Conservation (phyloP, 1,140 invertebrate species). For the Tetramorium parvispinum region DNA sequence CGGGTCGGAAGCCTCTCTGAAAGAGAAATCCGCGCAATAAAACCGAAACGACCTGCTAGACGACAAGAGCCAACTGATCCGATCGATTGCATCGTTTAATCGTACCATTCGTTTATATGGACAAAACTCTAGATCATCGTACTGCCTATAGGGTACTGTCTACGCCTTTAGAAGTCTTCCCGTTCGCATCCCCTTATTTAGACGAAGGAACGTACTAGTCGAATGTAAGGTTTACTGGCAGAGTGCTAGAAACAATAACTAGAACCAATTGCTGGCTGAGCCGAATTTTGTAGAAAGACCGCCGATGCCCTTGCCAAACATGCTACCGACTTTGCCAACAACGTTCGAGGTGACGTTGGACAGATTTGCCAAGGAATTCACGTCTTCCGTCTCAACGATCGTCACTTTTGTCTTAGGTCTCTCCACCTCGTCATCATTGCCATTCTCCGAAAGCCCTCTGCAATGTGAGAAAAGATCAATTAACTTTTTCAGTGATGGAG, state of each 20-base stretch:
- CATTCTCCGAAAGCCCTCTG: slow-evolving; percentile 87
- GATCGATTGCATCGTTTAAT: slow-evolving; percentile 53
- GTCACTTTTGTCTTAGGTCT: slow-evolving; percentile 88
- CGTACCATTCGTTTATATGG: slow-evolving; percentile 48
- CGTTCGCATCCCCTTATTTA: slow-evolving; percentile 73
- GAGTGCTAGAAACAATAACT: slow-evolving; percentile 79
- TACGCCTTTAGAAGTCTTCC: slow-evolving; percentile 62
- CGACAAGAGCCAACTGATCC: slow-evolving; percentile 40
- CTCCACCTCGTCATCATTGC: slow-evolving; percentile 88
- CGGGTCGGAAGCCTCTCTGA: not conserved
- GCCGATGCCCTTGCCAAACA: slow-evolving; percentile 93
- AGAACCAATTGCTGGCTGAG: slow-evolving; percentile 90
- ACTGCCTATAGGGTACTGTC: slow-evolving; percentile 47
- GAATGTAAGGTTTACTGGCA: slow-evolving; percentile 67
- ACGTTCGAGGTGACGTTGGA: slow-evolving; percentile 91
- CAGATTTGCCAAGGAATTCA: slow-evolving; percentile 89
- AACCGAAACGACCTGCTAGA: slow-evolving; percentile 26
- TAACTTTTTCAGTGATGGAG: not conserved
- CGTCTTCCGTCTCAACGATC: slow-evolving; percentile 88
- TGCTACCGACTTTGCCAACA: slow-evolving; percentile 92
- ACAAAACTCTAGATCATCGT: slow-evolving; percentile 64
- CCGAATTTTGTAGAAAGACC: slow-evolving; percentile 93
- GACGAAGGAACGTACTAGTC: slow-evolving; percentile 78
- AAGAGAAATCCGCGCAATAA: slow-evolving; percentile 20
- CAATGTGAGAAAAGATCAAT: slow-evolving; percentile 42